Conservation (phyloP, 2,113 vertebrate genomes). For the Protobothrops flavoviridis region DNA sequence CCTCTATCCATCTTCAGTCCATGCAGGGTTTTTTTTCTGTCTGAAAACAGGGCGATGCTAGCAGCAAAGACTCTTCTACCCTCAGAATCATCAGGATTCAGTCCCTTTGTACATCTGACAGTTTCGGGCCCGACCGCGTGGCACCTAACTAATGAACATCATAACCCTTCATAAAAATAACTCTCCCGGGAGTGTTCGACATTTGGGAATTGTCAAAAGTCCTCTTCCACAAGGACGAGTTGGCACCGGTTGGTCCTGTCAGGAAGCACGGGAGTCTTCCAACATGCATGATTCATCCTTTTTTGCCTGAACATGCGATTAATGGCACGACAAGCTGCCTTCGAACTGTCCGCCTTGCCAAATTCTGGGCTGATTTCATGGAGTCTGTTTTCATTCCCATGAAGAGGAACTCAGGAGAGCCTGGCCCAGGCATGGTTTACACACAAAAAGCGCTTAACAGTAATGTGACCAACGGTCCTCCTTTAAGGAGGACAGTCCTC, state of each 20-base stretch:
- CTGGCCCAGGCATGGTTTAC: too few relatives aligned
- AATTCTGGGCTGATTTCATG: neutral
- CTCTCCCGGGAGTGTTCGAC: neutral
- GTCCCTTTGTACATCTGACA: neutral
- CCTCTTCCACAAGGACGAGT: neutral
- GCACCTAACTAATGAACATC: neutral
- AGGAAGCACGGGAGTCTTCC: neutral
- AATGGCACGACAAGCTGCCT: neutral
- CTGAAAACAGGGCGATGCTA: neutral
- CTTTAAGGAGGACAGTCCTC: too few relatives aligned
- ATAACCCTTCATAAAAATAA: neutral
- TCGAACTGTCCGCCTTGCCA: neutral
- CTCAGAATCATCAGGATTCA: neutral
- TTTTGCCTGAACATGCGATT: neutral
- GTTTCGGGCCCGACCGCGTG: neutral
- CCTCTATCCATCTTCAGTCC: neutral
- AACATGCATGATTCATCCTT: neutral
- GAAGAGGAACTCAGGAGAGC: neutral
- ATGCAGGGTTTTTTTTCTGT: rapidly evolving
- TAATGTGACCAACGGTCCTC: too few relatives aligned
- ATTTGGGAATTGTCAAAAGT: neutral
- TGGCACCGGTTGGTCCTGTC: neutral
- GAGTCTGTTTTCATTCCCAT: neutral
- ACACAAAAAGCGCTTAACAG: too few relatives aligned
- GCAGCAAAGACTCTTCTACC: neutral